phyloP scores from a whole-genome alignment of 2,888 invertebrate species.

The Amblyjoppa proteus region DNA sequence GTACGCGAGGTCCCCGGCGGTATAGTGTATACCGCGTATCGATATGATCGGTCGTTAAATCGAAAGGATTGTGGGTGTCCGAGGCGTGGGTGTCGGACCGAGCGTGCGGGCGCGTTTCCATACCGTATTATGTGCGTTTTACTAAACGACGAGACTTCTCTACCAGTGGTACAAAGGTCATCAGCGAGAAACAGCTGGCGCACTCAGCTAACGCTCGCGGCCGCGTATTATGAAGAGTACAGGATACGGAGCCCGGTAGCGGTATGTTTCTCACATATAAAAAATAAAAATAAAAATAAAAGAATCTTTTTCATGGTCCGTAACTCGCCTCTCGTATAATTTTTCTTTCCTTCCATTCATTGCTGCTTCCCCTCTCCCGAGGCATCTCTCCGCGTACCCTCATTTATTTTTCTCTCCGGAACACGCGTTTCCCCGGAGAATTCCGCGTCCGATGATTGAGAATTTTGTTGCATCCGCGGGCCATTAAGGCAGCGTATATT shows the following conservation, averaged over 20 bases:
- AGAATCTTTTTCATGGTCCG: constrained; percentile 44
- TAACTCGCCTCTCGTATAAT: constrained; percentile 15
- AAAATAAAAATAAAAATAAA: neutral
- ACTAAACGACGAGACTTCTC: constrained; percentile 61
- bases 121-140: constrained; percentile 64
- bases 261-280: constrained; percentile 43
- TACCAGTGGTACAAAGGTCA: constrained; percentile 62
- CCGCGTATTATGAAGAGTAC: constrained; percentile 46
- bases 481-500: constrained; percentile 43
- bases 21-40: constrained; percentile 51
- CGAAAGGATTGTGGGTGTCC: constrained; percentile 68
- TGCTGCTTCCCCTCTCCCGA: constrained; percentile 24
- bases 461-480: constrained; percentile 53
- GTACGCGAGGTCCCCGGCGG: neutral
- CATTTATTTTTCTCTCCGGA: constrained; percentile 15
- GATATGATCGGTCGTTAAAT: constrained; percentile 70
- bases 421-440: constrained; percentile 49
- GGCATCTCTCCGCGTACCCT: neutral
- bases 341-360: constrained; percentile 23
- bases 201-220: constrained; percentile 59
- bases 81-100: constrained; percentile 62
- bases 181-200: constrained; percentile 40
- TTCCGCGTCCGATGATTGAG: constrained; percentile 60
- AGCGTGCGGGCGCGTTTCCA: constrained; percentile 46
- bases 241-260: constrained; percentile 53